Percentiles rank a stretch among this genome's conserved stretches.
These are phyloP conservation scores for Masnerella sp. DNA, from an alignment of 2,888 invertebrate genomes.

Conservation along the genomic window DNA sequence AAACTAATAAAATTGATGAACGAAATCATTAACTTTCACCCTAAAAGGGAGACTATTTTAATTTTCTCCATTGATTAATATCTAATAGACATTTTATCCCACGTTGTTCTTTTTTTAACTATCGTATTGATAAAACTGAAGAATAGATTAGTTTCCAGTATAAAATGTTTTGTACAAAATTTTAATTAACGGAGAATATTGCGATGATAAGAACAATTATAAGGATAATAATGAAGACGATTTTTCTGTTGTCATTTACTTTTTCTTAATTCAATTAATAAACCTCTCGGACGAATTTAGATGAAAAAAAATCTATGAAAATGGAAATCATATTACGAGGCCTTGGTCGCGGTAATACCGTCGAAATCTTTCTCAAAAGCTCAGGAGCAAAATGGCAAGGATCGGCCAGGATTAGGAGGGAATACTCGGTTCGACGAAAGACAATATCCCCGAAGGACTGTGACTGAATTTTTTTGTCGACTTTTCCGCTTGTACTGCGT, in stretches of 20 bases:
- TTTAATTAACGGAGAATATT: too few relatives aligned
- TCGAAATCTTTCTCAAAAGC: constrained; percentile 56
- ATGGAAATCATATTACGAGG: constrained; percentile 67
- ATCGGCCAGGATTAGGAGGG: constrained; percentile 65
- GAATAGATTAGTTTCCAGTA: too few relatives aligned
- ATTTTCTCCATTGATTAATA: too few relatives aligned
- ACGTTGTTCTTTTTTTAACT: too few relatives aligned
- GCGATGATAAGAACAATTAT: not conserved
- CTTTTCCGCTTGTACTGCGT: constrained; percentile 15
- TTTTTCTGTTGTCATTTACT: not conserved
- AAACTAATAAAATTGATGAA: too few relatives aligned
- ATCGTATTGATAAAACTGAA: too few relatives aligned
- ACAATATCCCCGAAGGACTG: constrained; percentile 62
- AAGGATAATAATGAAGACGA: not conserved
- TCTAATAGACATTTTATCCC: too few relatives aligned
- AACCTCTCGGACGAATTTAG: not conserved
- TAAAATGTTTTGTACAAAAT: too few relatives aligned
- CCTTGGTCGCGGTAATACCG: constrained; percentile 63
- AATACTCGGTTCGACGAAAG: constrained; percentile 59
- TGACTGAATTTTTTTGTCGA: constrained; percentile 30
- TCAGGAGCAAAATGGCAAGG: constrained; percentile 57
- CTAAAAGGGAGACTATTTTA: too few relatives aligned
- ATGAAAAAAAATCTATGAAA: constrained; percentile 21
- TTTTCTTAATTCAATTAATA: constrained; percentile 18
- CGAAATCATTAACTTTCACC: too few relatives aligned